A percentile compares a stretch with the other conserved stretches of the same genome.
Conservation (phyloP, 2,797 vertebrate species). For the Ceryle rudis region DNA sequence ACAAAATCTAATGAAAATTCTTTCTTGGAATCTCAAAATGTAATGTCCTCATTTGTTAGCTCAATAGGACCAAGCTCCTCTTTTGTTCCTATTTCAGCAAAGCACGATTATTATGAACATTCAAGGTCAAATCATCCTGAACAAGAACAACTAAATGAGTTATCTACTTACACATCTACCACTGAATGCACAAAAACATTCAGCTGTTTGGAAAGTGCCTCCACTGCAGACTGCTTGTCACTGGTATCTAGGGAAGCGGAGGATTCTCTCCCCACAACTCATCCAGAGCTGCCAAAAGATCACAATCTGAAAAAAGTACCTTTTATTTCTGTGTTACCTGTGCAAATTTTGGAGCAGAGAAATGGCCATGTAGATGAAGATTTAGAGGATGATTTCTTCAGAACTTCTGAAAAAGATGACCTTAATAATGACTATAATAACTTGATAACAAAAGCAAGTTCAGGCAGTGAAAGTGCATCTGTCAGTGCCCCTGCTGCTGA, state of each 20-base stretch:
- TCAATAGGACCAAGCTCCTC: constrained; percentile 11
- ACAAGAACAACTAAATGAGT: constrained; percentile 56
- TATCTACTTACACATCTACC: constrained; percentile 24
- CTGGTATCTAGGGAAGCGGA: constrained; percentile 9
- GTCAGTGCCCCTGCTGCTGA: not conserved
- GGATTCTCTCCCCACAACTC: not conserved
- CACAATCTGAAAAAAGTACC: not conserved
- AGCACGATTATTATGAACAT: constrained; percentile 10
- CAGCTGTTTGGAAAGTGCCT: constrained; percentile 23
- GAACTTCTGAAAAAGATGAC: constrained; percentile 48
- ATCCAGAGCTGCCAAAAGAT: not conserved
- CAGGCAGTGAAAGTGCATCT: not conserved
- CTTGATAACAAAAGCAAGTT: constrained; percentile 27
- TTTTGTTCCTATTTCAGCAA: constrained; percentile 26
- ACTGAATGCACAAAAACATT: constrained; percentile 8
- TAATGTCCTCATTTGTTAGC: constrained; percentile 31
- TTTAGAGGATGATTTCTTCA: constrained; percentile 40
- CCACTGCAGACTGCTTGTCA: not conserved
- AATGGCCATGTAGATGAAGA: not conserved
- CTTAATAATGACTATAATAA: not conserved
- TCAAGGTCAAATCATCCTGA: constrained; percentile 55
- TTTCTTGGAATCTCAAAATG: constrained; percentile 1
- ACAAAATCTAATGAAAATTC: not conserved
- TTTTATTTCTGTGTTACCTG: not conserved
- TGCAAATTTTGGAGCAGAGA: constrained; percentile 34